Evolutionary conservation across 2,888 invertebrate genomes (phyloP), one percentile per base, ranked within the genome.

Genomic region (Cerastis leucographa): DNA sequence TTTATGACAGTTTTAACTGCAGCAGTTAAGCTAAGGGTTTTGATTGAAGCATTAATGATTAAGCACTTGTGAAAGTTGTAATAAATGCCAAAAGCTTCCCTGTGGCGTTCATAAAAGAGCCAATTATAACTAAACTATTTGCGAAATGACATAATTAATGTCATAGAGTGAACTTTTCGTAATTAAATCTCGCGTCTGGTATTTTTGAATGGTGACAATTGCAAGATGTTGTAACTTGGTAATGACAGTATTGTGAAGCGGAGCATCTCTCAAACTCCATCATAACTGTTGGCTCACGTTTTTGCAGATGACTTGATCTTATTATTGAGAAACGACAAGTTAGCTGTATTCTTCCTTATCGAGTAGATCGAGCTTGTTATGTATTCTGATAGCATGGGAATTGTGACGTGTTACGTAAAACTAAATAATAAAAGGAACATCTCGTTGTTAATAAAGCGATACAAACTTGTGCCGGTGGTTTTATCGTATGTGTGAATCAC

Each of bases 251-350:
- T 95, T 94, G 94, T 94, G 92, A 94, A 92, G 92, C 92, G 88
- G 91, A 91, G 91, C 91, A 92, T 89, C 92, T 92, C 90, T 91
- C 90, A 88, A 92, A 91, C 93, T 90, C 90, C 90, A 91, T 91
- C 91, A 93, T 93, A 93, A 92, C 93, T 90, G 91, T 92, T 92
- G 87, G 89, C 95, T 95, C 95, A 96, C 95, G 95, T 96, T 96
- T 96, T 96, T 96, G 94, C 92, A 90, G 93, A 92, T 91, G 90
- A 87, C 85, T 94, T 93, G 93, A 94, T 94, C 92, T 93, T 93
- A 94, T 94, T 93, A 95, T 95, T 95, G 93, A 92, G 95, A 94
- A 95, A 95, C 92, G 87, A 90, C 91, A 90, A 93, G 91, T 91
- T 91, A 91, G 90, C 91, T 92, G 89, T 80, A 89, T 87, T 93